These are phyloP conservation scores for Megaceryle torquata DNA, from an alignment of 2,113 vertebrate genomes.

Conservation along the genomic window DNA sequence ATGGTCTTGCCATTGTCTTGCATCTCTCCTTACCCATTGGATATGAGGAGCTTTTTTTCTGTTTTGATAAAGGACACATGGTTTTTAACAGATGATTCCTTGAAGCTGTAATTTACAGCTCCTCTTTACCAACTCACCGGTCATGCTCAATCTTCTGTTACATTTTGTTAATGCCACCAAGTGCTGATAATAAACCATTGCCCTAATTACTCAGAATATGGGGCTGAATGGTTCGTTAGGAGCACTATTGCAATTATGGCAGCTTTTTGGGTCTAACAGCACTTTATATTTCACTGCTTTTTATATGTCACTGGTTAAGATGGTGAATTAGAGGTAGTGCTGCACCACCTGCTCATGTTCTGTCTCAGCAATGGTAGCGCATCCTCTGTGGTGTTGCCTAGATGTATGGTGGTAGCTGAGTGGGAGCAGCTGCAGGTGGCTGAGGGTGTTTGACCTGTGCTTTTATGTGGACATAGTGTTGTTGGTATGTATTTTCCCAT, in stretches of 20 bases:
- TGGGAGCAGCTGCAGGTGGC: neutral
- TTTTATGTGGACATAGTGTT: neutral
- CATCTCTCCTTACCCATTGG: neutral
- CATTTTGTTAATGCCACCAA: constrained; percentile 66
- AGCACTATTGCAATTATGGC: constrained; percentile 61
- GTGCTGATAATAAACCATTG: constrained; percentile 69
- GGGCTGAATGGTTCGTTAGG: constrained; percentile 70
- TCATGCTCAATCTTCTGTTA: constrained; percentile 32
- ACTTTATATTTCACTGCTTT: constrained; percentile 71
- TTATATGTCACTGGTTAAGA: constrained; percentile 74
- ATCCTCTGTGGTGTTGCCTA: neutral
- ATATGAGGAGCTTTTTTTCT: neutral
- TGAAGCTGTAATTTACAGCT: constrained; percentile 14
- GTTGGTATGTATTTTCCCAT: neutral
- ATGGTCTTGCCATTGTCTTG: neutral
- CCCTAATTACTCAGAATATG: constrained; percentile 72
- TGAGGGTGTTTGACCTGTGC: neutral
- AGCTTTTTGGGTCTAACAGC: constrained; percentile 71
- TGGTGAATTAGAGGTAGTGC: constrained; percentile 69
- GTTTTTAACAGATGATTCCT: neutral
- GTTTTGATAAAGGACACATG: neutral
- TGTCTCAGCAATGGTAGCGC: accelerated
- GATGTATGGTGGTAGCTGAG: neutral
- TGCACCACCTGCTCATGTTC: constrained; percentile 33
- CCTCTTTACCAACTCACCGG: neutral